phyloP scores from a whole-genome alignment of 2,113 vertebrate species.

The Axis porcinus region DNA sequence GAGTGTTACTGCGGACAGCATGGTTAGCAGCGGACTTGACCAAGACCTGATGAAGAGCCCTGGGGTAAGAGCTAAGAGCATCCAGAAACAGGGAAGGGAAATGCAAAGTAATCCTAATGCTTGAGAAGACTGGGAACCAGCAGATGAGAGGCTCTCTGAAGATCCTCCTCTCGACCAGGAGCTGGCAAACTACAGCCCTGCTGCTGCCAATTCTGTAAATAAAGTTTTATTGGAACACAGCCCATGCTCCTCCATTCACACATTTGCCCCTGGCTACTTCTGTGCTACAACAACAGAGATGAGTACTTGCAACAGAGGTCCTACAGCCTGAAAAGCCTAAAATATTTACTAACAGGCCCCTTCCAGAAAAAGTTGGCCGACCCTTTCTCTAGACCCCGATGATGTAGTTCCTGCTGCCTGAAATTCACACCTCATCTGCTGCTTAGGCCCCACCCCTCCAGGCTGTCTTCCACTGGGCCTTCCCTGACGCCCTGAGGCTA shows the following conservation, averaged over 20 bases:
- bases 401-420: not conserved
- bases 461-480: not conserved
- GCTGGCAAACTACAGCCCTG: not conserved
- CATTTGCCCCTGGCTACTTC: not conserved
- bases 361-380: not conserved
- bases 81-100: not conserved
- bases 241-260: not conserved
- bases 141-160: not conserved
- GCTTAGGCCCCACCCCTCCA: not conserved
- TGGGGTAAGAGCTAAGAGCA: accelerated
- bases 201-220: not conserved
- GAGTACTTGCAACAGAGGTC: not conserved
- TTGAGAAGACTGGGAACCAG: not conserved
- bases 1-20: not conserved
- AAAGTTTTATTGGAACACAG: conserved; percentile 43
- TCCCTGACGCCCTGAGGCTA: not conserved
- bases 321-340: not conserved
- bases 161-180: not conserved
- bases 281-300: not conserved
- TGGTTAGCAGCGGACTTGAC: not conserved
- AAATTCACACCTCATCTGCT: not conserved
- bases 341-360: not conserved
- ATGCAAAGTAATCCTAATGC: not conserved
- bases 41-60: not conserved
- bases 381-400: not conserved